phyloP scores from a whole-genome alignment of 2,797 vertebrate species.

The Ceyx erithaca region DNA sequence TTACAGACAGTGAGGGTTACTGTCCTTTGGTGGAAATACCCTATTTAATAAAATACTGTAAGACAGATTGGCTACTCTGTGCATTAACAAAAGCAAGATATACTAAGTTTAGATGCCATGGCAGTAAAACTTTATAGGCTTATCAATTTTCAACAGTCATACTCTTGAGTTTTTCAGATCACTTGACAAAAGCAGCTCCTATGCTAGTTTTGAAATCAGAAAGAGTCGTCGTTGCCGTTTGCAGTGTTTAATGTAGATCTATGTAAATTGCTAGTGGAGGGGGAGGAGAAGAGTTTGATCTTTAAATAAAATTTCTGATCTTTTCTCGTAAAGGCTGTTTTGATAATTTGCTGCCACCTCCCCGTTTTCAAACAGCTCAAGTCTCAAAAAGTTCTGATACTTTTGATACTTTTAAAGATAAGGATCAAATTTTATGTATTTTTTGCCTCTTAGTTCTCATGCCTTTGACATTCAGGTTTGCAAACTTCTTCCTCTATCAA shows the following conservation, averaged over 20 bases:
- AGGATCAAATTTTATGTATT: constrained; percentile 59
- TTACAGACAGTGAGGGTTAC: constrained; percentile 22
- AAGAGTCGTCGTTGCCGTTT: constrained; percentile 28
- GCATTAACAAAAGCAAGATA: neutral
- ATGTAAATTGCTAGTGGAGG: constrained; percentile 55
- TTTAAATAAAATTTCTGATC: constrained; percentile 59
- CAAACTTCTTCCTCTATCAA: constrained; percentile 41
- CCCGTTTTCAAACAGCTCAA: constrained; percentile 46
- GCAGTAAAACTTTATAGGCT: constrained; percentile 18
- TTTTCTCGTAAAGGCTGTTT: constrained; percentile 52
- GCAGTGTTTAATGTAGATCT: constrained; percentile 57
- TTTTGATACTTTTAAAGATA: constrained; percentile 68
- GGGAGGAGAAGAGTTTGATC: constrained; percentile 50
- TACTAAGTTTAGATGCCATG: neutral
- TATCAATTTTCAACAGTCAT: neutral
- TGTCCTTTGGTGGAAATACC: constrained; percentile 7
- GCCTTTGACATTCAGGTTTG: constrained; percentile 59
- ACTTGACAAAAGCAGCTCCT: neutral
- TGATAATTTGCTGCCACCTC: constrained; percentile 58
- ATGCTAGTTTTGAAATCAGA: constrained; percentile 7
- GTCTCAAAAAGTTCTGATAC: constrained; percentile 45
- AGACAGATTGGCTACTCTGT: neutral
- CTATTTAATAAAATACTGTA: neutral
- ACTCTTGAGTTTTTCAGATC: neutral
- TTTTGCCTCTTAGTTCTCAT: constrained; percentile 61